These are phyloP conservation scores for Litoditis marina DNA, from an alignment of 2,888 invertebrate genomes.

Conservation along the genomic window DNA sequence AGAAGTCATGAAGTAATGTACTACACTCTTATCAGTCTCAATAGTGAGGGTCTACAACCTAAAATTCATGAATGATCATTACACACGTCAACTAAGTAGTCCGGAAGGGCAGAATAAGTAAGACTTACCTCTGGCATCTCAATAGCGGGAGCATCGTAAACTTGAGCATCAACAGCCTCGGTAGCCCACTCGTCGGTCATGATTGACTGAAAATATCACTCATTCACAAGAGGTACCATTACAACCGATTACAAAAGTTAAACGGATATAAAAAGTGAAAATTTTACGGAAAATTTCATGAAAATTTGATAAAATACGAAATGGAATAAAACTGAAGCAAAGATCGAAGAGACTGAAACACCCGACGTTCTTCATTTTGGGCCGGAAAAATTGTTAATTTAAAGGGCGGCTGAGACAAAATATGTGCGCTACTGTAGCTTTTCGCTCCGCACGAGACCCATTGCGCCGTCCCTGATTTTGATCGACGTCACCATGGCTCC, in stretches of 20 bases:
- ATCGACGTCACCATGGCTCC: slow-evolving; percentile 5
- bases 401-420: slow-evolving; percentile 9
- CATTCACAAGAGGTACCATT: not conserved
- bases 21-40: no score
- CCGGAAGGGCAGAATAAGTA: not conserved
- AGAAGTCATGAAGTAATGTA: no score
- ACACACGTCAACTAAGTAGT: no score
- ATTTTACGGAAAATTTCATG: not conserved
- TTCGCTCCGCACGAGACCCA: slow-evolving; percentile 4
- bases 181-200: slow-evolving; percentile 31
- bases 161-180: slow-evolving; percentile 9
- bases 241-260: not conserved
- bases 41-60: no score
- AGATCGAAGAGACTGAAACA: not conserved
- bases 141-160: slow-evolving; percentile 11
- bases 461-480: no score
- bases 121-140: slow-evolving; percentile 16
- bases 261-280: slow-evolving; percentile 1
- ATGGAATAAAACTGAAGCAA: not conserved
- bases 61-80: no score
- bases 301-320: not conserved
- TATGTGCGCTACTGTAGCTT: not conserved
- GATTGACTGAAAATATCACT: slow-evolving; percentile 6
- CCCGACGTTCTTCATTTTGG: not conserved
- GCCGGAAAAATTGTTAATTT: slow-evolving; percentile 1